A percentile compares a stretch with the other conserved stretches of the same genome.
Evolutionary conservation across 2,113 vertebrate genomes (phyloP).

Genomic region (Sterrhoptilus dennistouni): DNA sequence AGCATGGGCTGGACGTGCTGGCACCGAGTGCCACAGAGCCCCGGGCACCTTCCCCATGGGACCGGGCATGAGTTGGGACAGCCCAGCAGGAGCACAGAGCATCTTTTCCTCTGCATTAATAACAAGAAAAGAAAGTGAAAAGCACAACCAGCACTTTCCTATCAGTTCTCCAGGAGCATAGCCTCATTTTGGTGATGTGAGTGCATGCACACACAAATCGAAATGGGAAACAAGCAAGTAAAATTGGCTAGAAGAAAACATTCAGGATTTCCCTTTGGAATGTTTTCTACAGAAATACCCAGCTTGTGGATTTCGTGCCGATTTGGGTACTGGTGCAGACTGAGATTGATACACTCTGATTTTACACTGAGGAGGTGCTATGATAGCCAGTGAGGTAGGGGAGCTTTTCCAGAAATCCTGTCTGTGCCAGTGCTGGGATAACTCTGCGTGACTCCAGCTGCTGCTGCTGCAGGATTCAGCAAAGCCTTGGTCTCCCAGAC

Average conservation of each 20-base stretch:
- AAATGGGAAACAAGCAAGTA: neutral
- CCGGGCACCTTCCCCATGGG: rapidly evolving
- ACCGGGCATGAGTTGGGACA: rapidly evolving
- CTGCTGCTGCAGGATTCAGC: neutral
- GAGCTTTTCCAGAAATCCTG: rapidly evolving
- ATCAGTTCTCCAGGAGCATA: rapidly evolving
- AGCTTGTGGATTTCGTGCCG: neutral
- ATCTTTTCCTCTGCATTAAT: neutral
- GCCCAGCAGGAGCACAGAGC: neutral
- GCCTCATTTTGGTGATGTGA: neutral
- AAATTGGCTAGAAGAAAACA: neutral
- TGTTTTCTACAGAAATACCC: neutral
- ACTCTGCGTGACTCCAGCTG: rapidly evolving
- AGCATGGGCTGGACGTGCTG: rapidly evolving
- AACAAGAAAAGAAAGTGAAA: neutral
- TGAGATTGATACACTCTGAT: neutral
- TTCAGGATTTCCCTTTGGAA: neutral
- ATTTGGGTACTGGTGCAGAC: neutral
- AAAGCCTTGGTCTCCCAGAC: neutral
- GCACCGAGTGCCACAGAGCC: rapidly evolving
- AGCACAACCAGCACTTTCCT: neutral
- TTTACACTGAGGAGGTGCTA: rapidly evolving
- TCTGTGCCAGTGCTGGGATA: rapidly evolving
- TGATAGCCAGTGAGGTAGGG: rapidly evolving
- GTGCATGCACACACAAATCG: rapidly evolving